phyloP scores from a whole-genome alignment of 2,113 vertebrate genomes.

The Pelecanoides urinatrix region DNA sequence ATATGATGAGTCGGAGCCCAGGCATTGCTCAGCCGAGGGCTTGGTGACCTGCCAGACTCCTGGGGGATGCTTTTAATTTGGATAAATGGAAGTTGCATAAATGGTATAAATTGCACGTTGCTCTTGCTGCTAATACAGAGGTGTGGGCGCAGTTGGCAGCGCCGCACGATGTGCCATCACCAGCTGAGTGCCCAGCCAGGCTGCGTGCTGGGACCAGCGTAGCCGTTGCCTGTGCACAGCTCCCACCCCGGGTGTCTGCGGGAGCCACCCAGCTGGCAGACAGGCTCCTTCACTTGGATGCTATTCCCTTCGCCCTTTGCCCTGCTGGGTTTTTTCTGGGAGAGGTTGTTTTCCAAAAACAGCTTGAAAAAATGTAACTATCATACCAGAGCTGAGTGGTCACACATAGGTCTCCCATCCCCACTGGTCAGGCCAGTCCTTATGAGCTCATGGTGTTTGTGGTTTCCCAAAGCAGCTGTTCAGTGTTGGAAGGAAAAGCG shows the following conservation, averaged over 20 bases:
- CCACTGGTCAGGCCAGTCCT: background rate
- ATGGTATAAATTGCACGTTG: background rate
- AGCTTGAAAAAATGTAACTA: background rate
- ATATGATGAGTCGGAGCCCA: background rate
- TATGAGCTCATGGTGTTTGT: background rate
- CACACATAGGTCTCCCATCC: background rate
- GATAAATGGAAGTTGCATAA: slow-evolving; percentile 22
- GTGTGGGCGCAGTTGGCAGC: background rate
- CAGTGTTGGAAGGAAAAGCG: background rate
- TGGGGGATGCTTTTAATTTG: slow-evolving; percentile 34
- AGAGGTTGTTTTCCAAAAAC: slow-evolving; percentile 4
- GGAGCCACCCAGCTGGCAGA: accelerated
- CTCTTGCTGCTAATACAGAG: background rate
- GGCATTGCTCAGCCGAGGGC: background rate
- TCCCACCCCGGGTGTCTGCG: accelerated
- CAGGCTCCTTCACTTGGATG: background rate
- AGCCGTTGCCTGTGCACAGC: background rate
- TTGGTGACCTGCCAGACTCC: slow-evolving; percentile 39
- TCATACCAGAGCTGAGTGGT: background rate
- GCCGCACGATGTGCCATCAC: accelerated
- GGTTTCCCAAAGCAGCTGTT: background rate
- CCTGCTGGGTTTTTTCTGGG: background rate
- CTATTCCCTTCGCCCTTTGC: background rate
- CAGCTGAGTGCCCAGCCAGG: background rate
- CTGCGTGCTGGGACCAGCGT: background rate